Conservation (phyloP, 2,888 invertebrate genomes). For the Drosophila antonietae region DNA sequence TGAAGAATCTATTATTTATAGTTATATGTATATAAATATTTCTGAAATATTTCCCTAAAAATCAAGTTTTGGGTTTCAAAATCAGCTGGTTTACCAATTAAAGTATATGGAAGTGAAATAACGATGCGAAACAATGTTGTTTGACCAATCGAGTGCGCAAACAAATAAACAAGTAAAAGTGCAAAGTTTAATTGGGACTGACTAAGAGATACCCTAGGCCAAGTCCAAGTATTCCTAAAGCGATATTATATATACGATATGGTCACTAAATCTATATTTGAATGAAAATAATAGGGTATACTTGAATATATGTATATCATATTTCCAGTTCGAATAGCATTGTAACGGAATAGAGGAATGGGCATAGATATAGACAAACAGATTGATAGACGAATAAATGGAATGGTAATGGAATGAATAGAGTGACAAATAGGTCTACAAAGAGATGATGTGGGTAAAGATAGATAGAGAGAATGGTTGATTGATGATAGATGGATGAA, state of each 20-base stretch:
- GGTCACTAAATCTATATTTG: too few species aligned
- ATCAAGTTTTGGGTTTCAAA: slow-evolving; percentile 8
- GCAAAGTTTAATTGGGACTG: background rate
- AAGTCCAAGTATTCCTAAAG: too few species aligned
- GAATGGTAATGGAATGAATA: background rate
- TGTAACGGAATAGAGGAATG: background rate
- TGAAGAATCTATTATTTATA: slow-evolving; percentile 8
- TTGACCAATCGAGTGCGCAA: slow-evolving; percentile 10
- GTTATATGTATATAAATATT: background rate
- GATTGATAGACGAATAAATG: background rate
- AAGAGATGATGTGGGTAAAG: background rate
- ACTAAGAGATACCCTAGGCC: background rate
- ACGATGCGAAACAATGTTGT: slow-evolving; percentile 7
- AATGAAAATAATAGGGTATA: background rate
- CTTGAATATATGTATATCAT: background rate
- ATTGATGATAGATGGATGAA: background rate
- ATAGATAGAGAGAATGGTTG: background rate
- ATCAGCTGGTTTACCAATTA: slow-evolving; percentile 6
- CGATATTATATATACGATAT: too few species aligned
- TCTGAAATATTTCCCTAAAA: background rate
- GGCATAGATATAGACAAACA: background rate
- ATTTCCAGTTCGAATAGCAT: background rate
- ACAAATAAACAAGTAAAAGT: background rate
- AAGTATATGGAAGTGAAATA: slow-evolving; percentile 28
- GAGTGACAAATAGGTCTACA: background rate